Conservation (phyloP, 1,140 invertebrate species). For the Apis dorsata region DNA sequence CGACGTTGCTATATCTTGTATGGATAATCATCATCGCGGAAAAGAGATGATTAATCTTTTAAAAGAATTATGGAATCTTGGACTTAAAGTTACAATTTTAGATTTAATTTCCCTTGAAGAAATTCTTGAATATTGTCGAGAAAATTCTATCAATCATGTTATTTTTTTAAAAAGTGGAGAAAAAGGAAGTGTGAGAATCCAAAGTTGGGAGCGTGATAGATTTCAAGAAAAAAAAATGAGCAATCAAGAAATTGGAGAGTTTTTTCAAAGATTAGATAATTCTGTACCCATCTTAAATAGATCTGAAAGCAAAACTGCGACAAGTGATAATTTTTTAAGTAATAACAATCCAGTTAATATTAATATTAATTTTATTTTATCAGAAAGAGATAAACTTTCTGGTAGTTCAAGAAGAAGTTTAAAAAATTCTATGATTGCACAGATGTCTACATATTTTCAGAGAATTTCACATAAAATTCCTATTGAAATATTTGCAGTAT, state of each 20-base stretch:
- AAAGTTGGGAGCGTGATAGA: slow-evolving; percentile 82
- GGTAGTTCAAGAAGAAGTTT: slow-evolving; percentile 79
- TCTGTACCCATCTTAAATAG: slow-evolving; percentile 66
- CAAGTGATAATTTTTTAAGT: slow-evolving; percentile 65
- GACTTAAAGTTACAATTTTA: slow-evolving; percentile 80
- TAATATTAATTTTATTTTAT: slow-evolving; percentile 80
- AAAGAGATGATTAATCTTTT: slow-evolving; percentile 84
- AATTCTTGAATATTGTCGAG: slow-evolving; percentile 84
- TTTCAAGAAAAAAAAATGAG: slow-evolving; percentile 84
- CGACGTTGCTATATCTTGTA: slow-evolving; percentile 85
- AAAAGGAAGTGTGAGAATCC: slow-evolving; percentile 82
- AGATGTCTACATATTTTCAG: slow-evolving; percentile 81
- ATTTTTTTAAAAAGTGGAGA: slow-evolving; percentile 86
- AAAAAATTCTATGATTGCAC: slow-evolving; percentile 79
- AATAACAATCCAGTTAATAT: slow-evolving; percentile 67
- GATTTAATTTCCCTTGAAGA: slow-evolving; percentile 83
- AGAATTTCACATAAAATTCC: slow-evolving; percentile 81
- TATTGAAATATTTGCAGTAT: slow-evolving; percentile 83
- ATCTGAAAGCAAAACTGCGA: slow-evolving; percentile 73
- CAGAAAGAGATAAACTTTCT: slow-evolving; percentile 80
- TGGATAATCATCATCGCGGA: slow-evolving; percentile 81
- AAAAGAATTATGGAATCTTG: slow-evolving; percentile 82
- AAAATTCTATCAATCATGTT: slow-evolving; percentile 84
- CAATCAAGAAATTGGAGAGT: slow-evolving; percentile 81
- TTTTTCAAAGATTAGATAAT: slow-evolving; percentile 79